Evolutionary conservation across 2,888 invertebrate species (phyloP).

Genomic region (Ametastegia equiseti): DNA sequence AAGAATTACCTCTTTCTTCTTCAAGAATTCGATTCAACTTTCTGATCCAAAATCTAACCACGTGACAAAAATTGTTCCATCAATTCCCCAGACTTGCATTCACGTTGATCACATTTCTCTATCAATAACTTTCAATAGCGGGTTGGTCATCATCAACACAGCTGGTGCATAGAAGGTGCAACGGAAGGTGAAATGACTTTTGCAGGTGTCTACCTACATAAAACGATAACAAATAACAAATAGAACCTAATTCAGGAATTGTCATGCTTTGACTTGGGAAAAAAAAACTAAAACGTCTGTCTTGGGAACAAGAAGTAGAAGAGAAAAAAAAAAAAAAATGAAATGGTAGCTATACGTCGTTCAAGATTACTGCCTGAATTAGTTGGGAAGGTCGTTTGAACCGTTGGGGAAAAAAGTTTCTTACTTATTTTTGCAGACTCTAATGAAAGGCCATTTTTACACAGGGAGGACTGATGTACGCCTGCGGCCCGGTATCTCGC

Average conservation of each 20-base stretch:
- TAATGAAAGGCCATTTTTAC: constrained; percentile 49
- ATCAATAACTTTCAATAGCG: not conserved
- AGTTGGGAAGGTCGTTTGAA: constrained; percentile 28
- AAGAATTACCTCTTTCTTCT: not conserved
- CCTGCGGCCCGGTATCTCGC: constrained; percentile 49
- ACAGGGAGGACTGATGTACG: constrained; percentile 55
- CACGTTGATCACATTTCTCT: not conserved
- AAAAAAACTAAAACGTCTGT: not conserved
- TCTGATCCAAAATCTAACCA: too few species aligned
- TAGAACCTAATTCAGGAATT: constrained; percentile 10
- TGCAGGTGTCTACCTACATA: not conserved
- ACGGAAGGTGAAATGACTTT: not conserved
- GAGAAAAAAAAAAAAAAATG: constrained; percentile 8
- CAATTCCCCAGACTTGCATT: not conserved
- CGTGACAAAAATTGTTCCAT: too few species aligned
- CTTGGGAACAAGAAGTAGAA: not conserved
- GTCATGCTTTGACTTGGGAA: not conserved
- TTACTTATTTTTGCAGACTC: constrained; percentile 40
- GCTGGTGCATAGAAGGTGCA: not conserved
- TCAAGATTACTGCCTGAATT: constrained; percentile 43
- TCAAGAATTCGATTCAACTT: not conserved
- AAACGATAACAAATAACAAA: not conserved
- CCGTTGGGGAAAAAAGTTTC: constrained; percentile 20
- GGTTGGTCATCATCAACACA: not conserved
- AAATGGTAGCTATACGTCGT: constrained; percentile 21